phyloP scores from a whole-genome alignment of 2,113 vertebrate species.

The Centropus bengalensis region DNA sequence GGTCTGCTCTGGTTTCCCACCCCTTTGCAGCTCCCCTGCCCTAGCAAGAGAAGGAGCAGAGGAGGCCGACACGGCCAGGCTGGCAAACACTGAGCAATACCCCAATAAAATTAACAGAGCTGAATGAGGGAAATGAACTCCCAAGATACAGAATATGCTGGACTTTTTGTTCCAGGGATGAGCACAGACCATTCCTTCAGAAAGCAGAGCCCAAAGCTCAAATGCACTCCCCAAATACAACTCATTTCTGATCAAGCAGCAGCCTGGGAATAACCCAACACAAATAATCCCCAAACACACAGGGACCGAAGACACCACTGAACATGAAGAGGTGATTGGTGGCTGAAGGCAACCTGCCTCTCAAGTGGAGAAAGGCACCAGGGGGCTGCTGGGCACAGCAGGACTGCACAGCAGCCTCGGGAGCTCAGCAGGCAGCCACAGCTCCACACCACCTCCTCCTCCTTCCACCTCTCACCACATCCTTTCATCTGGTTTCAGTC shows the following conservation, averaged over 20 bases:
- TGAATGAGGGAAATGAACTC: background rate
- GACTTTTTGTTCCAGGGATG: background rate
- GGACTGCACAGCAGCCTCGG: background rate
- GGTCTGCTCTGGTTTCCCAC: background rate
- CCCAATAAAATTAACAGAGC: background rate
- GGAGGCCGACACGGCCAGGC: background rate
- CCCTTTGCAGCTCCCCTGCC: background rate
- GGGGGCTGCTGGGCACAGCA: background rate
- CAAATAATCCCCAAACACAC: background rate
- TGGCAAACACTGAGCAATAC: background rate
- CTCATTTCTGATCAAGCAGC: background rate
- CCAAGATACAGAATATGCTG: background rate
- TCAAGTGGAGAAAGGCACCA: background rate
- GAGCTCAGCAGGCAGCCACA: background rate
- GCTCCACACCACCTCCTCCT: background rate
- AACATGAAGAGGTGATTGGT: background rate
- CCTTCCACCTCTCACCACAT: background rate
- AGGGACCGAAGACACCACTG: accelerated
- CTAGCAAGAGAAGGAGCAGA: background rate
- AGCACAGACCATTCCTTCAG: background rate
- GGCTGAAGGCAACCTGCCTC: background rate
- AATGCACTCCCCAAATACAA: background rate
- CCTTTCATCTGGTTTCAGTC: background rate
- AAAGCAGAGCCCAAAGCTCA: background rate
- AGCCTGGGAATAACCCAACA: background rate